Conservation (phyloP, 2,113 vertebrate genomes). For the Cacatua alba region DNA sequence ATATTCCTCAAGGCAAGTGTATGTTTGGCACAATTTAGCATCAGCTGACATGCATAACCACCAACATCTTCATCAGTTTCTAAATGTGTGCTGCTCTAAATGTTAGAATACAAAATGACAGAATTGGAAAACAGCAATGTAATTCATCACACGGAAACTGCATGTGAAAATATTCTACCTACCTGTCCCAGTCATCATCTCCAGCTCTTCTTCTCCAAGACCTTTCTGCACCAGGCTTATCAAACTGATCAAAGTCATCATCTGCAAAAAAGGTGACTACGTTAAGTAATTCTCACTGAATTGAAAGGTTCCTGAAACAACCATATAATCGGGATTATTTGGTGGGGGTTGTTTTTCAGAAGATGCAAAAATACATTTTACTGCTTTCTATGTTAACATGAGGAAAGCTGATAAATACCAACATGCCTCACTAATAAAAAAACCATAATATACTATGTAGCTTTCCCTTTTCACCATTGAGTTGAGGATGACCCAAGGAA, state of each 20-base stretch:
- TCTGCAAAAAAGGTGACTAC: constrained; percentile 75
- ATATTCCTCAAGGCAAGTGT: neutral
- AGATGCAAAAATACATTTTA: neutral
- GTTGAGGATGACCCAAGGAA: neutral
- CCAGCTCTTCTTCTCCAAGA: constrained; percentile 91
- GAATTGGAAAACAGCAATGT: neutral
- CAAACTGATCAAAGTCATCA: constrained; percentile 93
- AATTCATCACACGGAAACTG: neutral
- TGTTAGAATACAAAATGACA: neutral
- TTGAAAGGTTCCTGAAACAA: neutral
- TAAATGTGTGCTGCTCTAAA: neutral
- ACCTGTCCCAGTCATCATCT: constrained; percentile 93
- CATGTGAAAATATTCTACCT: neutral
- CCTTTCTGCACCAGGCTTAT: constrained; percentile 95
- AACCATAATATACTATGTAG: neutral
- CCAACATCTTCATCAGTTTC: constrained; percentile 51
- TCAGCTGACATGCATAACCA: neutral
- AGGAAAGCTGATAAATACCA: neutral
- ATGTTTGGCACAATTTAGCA: neutral
- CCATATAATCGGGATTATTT: neutral
- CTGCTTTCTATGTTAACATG: neutral
- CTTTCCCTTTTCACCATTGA: neutral
- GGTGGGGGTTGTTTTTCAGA: neutral
- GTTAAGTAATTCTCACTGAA: constrained; percentile 25
- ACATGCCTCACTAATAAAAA: neutral